These are phyloP conservation scores for Folsomia manolachei DNA, from an alignment of 2,888 invertebrate species.

Conservation along the genomic window DNA sequence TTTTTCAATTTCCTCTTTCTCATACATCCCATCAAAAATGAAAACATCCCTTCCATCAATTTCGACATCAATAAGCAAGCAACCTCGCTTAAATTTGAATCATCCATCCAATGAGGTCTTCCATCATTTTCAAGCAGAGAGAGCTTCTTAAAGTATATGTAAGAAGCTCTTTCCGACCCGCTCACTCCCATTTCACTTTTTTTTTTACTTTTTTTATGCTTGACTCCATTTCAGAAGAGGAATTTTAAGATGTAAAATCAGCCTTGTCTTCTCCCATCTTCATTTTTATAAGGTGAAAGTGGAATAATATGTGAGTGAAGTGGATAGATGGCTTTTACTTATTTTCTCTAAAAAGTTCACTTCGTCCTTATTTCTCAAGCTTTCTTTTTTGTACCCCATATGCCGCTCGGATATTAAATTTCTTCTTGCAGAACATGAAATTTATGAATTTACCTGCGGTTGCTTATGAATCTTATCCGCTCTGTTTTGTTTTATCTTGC, in stretches of 20 bases:
- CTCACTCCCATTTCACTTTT: no score
- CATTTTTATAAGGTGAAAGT: constrained; percentile 5
- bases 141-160: no score
- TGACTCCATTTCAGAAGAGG: not conserved
- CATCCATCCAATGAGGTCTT: not conserved
- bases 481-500: no score
- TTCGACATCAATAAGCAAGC: not conserved
- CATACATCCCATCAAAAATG: not conserved
- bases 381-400: not conserved
- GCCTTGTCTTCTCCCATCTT: constrained; percentile 14
- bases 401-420: not conserved
- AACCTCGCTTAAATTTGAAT: not conserved
- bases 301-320: constrained; percentile 12
- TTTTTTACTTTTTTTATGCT: not conserved
- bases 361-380: not conserved
- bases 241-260: not conserved
- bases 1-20: constrained; percentile 47
- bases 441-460: not conserved
- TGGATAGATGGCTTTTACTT: constrained; percentile 12
- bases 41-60: not conserved
- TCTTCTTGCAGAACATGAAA: not conserved
- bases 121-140: no score
- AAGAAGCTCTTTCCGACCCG: no score
- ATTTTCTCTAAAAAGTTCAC: not conserved
- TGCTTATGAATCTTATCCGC: no score